A percentile compares a stretch with the other conserved stretches of the same genome.
These are phyloP conservation scores for Aporophyla nigra DNA, from an alignment of 2,888 invertebrate species.

Conservation along the genomic window DNA sequence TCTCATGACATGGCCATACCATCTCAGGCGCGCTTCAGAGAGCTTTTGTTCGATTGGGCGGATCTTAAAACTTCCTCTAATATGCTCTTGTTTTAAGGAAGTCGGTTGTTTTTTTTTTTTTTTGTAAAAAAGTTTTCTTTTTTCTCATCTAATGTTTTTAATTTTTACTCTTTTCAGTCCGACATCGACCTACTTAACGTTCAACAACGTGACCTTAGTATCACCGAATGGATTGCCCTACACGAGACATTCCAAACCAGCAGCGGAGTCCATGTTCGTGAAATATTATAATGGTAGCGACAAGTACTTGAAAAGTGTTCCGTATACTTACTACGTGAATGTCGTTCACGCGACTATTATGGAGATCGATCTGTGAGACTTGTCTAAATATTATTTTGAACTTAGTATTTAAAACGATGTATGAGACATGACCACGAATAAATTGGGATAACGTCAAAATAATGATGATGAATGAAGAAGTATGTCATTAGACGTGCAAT, in stretches of 20 bases:
- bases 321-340: constrained; percentile 92
- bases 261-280: constrained; percentile 88
- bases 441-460: not conserved
- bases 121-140: too few species aligned
- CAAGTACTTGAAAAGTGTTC: constrained; percentile 89
- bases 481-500: not conserved
- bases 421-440: too few species aligned
- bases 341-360: constrained; percentile 91
- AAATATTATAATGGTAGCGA: constrained; percentile 85
- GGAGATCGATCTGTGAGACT: constrained; percentile 89
- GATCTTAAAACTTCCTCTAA: too few species aligned
- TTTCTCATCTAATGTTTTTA: not conserved
- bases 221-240: constrained; percentile 91
- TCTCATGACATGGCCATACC: too few species aligned
- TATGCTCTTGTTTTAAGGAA: too few species aligned
- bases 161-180: constrained; percentile 75
- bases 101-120: too few species aligned
- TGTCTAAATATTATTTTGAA: not conserved
- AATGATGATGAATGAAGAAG: not conserved
- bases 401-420: not conserved
- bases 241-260: constrained; percentile 73
- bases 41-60: too few species aligned
- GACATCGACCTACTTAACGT: constrained; percentile 88
- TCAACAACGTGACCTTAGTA: constrained; percentile 93
- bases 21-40: too few species aligned